Conservation (phyloP, 2,888 invertebrate genomes). For the Emmelina monodactyla region DNA sequence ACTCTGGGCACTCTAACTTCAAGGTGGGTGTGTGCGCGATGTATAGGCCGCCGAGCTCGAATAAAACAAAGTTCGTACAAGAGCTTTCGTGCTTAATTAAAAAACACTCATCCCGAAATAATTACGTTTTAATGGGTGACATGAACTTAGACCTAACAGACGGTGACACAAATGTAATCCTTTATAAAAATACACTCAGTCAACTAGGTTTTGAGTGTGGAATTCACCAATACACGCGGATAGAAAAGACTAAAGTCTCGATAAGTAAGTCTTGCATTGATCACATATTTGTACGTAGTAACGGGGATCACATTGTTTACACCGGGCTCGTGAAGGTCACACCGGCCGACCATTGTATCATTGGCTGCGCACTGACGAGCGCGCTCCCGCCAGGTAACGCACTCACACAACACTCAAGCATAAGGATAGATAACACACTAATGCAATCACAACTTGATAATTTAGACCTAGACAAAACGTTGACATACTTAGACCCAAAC, state of each 20-base stretch:
- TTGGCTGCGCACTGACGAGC: constrained; percentile 6
- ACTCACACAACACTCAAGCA: background rate
- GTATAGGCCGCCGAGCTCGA: constrained; percentile 10
- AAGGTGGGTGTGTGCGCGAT: constrained; percentile 7
- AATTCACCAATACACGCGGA: constrained; percentile 9
- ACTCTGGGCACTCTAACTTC: background rate
- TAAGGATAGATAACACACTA: background rate
- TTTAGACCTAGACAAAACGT: constrained; percentile 3
- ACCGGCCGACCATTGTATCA: constrained; percentile 10
- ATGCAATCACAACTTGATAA: constrained; percentile 1
- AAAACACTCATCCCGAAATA: background rate
- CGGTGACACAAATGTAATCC: no score
- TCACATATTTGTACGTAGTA: constrained; percentile 8
- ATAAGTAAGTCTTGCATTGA: constrained; percentile 11
- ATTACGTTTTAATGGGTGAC: constrained; percentile 8
- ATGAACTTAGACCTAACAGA: constrained; percentile 9
- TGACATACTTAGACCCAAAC: constrained; percentile 1
- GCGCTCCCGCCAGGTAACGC: no score
- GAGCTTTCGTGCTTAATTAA: constrained; percentile 1
- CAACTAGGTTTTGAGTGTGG: constrained; percentile 6
- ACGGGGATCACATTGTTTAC: background rate
- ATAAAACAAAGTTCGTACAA: constrained; percentile 4
- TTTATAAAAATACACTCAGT: constrained; percentile 5
- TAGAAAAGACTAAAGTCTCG: constrained; percentile 6
- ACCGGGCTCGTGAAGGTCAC: constrained; percentile 7